Evolutionary conservation across 2,113 vertebrate genomes (phyloP), one percentile per base, ranked within the genome.

Genomic region (Potamarius usumacintae): DNA sequence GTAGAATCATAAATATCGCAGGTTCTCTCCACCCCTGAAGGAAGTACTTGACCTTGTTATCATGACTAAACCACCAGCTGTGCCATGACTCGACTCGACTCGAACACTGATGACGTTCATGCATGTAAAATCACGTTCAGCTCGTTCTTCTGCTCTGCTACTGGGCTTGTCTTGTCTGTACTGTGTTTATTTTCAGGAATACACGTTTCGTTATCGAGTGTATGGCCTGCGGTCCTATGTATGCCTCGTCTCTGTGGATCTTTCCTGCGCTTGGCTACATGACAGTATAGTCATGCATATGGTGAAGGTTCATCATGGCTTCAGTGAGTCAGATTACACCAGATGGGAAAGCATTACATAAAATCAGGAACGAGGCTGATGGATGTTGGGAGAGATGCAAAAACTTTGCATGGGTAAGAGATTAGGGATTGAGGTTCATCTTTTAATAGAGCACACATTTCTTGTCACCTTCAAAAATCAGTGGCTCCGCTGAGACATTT

Each of bases 41-140:
- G 80, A 85, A 85, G 65, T 72, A 30, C 87, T 87, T 89, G 90
- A 89, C 90, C 90, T 89, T 85, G 85, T 89, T 91, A 89, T 82
- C 52, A 58, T 83, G 81, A 85, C 82, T 87, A 89, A 91, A 89
- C 81, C 88, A 69, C 86, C 90, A 74, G 82, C 80, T 87, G 90
- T 85, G 87, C 10, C 17, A 3, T 0, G 57, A 58, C 55, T 78
- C 7, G 63, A 18, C 27, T 79, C 42, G 60, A 85, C 9, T 53
- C 52, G 52, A 53, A 63, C 42, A 3, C 15, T 42, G 57, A 85
- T 85, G 57, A n/a, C 82, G 53, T 14, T 89, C 76, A 69, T 18
- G 72, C 22, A 57, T 50, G 87, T 55, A 71, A 65, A 86, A 53
- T 30, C 17, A 30, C 60, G 11, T 27, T 20, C 65, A 25, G 79